Conservation (phyloP, 2,888 invertebrate genomes). For the Epistrophe grossulariae region DNA sequence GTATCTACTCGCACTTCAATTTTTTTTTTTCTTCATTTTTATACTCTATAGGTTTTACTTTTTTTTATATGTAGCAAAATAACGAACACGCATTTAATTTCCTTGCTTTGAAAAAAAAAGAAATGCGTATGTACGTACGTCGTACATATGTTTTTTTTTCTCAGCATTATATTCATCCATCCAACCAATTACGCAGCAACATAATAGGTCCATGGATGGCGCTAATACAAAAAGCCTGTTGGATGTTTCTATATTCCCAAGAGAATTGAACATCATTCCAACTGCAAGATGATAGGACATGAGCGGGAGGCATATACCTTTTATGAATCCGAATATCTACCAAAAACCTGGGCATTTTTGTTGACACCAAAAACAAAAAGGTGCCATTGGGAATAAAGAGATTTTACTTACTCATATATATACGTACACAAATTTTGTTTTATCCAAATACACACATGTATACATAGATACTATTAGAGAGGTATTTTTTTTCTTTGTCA, state of each 20-base stretch:
- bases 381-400: constrained; percentile 32
- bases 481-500: constrained; percentile 26
- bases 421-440: not conserved
- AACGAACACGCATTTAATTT: not conserved
- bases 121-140: not conserved
- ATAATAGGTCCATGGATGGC: constrained; percentile 17
- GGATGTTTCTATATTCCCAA: constrained; percentile 42
- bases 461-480: not conserved
- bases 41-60: not conserved
- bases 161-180: not conserved
- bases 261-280: constrained; percentile 40
- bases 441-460: not conserved
- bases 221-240: constrained; percentile 55
- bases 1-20: no score
- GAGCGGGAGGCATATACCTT: constrained; percentile 19
- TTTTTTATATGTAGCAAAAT: not conserved
- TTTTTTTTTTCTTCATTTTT: no score
- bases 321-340: constrained; percentile 18
- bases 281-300: not conserved
- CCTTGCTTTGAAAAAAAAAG: not conserved
- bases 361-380: constrained; percentile 40
- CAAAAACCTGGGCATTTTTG: constrained; percentile 40
- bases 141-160: not conserved
- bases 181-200: constrained; percentile 48
- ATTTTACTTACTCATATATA: constrained; percentile 14